Base-by-base conservation (phyloP, 2,888 invertebrate species). In the Zelleria hepariella region DNA sequence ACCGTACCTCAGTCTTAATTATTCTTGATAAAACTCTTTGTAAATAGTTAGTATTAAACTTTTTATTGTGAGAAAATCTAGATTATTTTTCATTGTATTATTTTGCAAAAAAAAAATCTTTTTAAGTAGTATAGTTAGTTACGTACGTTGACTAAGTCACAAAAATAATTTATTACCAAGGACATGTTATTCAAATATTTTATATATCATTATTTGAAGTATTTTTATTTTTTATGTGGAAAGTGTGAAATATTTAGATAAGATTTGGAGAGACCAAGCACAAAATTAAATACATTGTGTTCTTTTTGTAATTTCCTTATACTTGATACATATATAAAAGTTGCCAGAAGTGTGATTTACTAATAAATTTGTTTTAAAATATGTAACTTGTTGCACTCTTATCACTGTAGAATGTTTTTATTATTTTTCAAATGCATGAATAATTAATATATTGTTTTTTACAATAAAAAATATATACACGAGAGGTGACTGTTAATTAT, bases 141-240 rank as follows among this genome's bases (percentile, higher is more conserved):
- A 77, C 71, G 70, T 70, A 79, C 74, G 82, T 83, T 84, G 85
- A 87, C 87, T 87, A 87, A 87, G 87, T 87, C 87, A 87, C 85
- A 74, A 84, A n/a, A 76, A 84, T 87, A 87, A 87, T 86, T 87
- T 86, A 87, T 87, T 87, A 86, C 87, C 87, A 87, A 87, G 87
- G 87, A 87, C 78, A 79, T 80, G 82, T 86, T 87, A 86, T 86
- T 83, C 77, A 85, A 81, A 78, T 81, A 74, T 77, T 81, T 82
- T 51, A 51, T 21, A 10, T 60, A 48, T 58, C 48, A 51, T 57
- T 59, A 56, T 52, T 54, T 52, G 53, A 42, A 7, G 21, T 26
- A 25, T 77, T 78, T 73, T 71, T 71, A 67, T 76, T 71, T 78
- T 81, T 82, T 81, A 78, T 82, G 79, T 77, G 76, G 74, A 74